phyloP scores from a whole-genome alignment of 2,888 invertebrate genomes.

The Ormyrus rosae region DNA sequence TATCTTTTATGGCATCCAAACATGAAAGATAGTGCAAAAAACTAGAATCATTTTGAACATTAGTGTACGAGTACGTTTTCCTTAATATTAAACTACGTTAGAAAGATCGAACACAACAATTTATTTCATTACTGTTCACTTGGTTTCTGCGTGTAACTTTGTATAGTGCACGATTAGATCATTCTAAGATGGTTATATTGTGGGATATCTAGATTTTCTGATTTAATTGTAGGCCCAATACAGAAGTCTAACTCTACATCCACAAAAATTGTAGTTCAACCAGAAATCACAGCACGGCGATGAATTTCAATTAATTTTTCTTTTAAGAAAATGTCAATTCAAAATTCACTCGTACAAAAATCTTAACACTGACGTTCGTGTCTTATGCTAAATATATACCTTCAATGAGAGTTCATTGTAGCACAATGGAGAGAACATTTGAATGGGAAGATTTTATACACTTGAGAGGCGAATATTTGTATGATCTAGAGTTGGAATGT shows the following conservation, averaged over 20 bases:
- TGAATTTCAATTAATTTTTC: conserved; percentile 56
- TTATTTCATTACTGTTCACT: conserved; percentile 30
- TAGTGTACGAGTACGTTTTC: conserved; percentile 25
- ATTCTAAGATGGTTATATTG: conserved; percentile 22
- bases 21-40: conserved; percentile 40
- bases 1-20: conserved; percentile 30
- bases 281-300: conserved; percentile 54
- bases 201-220: conserved; percentile 30
- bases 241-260: conserved; percentile 38
- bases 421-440: conserved; percentile 29
- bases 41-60: conserved; percentile 8
- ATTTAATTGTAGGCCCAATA: conserved; percentile 36
- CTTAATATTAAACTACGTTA: conserved; percentile 35
- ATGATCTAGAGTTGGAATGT: conserved; percentile 59
- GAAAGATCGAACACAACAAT: conserved; percentile 35
- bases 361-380: conserved; percentile 32
- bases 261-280: conserved; percentile 45
- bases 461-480: conserved; percentile 42
- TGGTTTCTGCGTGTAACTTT: conserved; percentile 26
- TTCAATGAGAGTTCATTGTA: conserved; percentile 33
- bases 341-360: conserved; percentile 55
- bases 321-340: conserved; percentile 49
- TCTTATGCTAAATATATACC: conserved; percentile 36
- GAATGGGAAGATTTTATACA: conserved; percentile 48
- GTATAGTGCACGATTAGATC: conserved; percentile 38